phyloP scores from a whole-genome alignment of 1,140 invertebrate genomes.

The Melipona quadrifasciata region DNA sequence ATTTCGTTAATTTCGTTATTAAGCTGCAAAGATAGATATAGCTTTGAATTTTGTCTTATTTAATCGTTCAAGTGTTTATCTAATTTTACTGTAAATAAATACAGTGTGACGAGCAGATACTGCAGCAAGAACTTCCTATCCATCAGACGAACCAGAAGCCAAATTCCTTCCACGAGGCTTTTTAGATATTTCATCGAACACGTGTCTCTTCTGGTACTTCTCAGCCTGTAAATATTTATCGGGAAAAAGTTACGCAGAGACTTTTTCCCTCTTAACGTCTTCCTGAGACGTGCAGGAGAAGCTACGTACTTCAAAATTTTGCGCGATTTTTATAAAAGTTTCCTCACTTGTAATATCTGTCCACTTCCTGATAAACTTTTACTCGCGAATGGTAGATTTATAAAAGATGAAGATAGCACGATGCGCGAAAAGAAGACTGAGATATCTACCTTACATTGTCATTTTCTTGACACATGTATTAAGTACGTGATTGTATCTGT shows the following conservation, averaged over 20 bases:
- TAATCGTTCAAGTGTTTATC: not conserved
- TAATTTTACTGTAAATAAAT: not conserved
- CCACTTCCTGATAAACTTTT: not conserved
- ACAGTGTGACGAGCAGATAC: not conserved
- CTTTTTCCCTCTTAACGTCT: not conserved
- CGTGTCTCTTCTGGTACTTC: constrained; percentile 13
- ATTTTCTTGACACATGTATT: not conserved
- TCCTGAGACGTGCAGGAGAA: not conserved
- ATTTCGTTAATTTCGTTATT: not conserved
- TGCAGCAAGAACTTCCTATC: not conserved
- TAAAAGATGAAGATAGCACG: constrained; percentile 1
- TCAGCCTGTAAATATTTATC: not conserved
- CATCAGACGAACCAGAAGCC: not conserved
- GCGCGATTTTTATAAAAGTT: not conserved
- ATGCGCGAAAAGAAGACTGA: not conserved
- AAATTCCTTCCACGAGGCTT: not conserved
- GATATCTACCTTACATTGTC: not conserved
- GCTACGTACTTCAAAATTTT: not conserved
- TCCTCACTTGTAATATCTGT: not conserved
- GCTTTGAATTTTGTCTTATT: no score
- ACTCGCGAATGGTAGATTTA: not conserved
- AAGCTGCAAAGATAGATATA: no score
- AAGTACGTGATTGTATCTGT: not conserved
- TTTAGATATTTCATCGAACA: not conserved
- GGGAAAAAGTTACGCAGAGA: not conserved